Percentiles rank a stretch among this genome's conserved stretches.
Evolutionary conservation across 2,888 invertebrate species (phyloP).

Genomic region (Eutolmus rufibarbis): DNA sequence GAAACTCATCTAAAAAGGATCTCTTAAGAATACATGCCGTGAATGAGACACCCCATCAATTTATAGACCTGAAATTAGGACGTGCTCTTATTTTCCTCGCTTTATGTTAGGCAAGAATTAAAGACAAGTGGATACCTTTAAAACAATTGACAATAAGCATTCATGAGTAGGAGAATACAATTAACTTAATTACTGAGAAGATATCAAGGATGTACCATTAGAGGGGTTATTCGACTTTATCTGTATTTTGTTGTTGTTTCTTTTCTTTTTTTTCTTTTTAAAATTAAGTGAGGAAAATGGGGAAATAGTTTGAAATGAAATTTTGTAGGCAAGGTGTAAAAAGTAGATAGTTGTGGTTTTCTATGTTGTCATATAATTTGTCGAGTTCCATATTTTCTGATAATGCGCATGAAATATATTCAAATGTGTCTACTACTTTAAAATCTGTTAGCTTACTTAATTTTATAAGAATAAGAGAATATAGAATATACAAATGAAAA

Average conservation of each 20-base stretch:
- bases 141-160: slow-evolving; percentile 33
- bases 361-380: neutral
- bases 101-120: slow-evolving; percentile 29
- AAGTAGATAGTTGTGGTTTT: neutral
- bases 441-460: neutral
- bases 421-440: neutral
- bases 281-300: neutral
- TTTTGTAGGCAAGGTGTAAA: neutral
- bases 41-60: neutral
- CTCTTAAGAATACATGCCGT: neutral
- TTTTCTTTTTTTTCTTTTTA: neutral
- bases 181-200: slow-evolving; percentile 34
- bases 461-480: neutral
- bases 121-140: slow-evolving; percentile 33
- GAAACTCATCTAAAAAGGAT: neutral
- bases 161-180: slow-evolving; percentile 36
- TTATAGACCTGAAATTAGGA: slow-evolving; percentile 16
- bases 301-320: neutral
- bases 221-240: neutral
- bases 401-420: neutral
- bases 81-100: slow-evolving; percentile 15
- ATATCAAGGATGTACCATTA: neutral
- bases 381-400: neutral
- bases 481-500: neutral
- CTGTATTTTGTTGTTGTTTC: neutral